A percentile compares a stretch with the other conserved stretches of the same genome.
phyloP scores from a whole-genome alignment of 1,140 invertebrate genomes.

The Hyposmocoma kahamanoa region DNA sequence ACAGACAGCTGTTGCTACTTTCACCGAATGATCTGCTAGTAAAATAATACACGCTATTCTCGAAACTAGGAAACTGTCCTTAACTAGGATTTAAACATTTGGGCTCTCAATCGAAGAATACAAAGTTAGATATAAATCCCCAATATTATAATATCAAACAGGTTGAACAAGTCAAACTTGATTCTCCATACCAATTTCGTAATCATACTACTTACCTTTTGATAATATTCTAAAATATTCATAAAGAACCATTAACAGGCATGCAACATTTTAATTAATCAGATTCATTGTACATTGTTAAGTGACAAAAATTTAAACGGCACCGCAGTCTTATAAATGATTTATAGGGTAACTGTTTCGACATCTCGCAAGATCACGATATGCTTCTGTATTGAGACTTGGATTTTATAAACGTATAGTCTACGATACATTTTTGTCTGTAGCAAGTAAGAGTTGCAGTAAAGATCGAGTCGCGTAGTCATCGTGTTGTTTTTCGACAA shows the following conservation, averaged over 20 bases:
- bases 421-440: slow-evolving; percentile 28
- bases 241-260: slow-evolving; percentile 23
- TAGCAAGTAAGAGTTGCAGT: slow-evolving; percentile 12
- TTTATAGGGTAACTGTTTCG: slow-evolving; percentile 50
- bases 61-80: too few species aligned
- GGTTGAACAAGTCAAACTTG: slow-evolving; percentile 14
- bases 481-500: slow-evolving; percentile 52
- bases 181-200: slow-evolving; percentile 12
- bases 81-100: too few species aligned
- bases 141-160: too few species aligned
- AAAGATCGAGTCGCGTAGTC: slow-evolving; percentile 27
- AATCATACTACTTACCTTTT: slow-evolving; percentile 18
- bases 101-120: not conserved
- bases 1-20: slow-evolving; percentile 29
- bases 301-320: slow-evolving; percentile 42
- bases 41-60: slow-evolving; percentile 10
- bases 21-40: slow-evolving; percentile 20
- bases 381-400: not conserved
- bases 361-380: slow-evolving; percentile 38
- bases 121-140: too few species aligned
- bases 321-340: slow-evolving; percentile 49
- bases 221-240: slow-evolving; percentile 26
- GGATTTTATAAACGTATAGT: slow-evolving; percentile 11
- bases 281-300: slow-evolving; percentile 41
- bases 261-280: slow-evolving; percentile 32